A percentile compares a stretch with the other conserved stretches of the same genome.
Conservation (phyloP, 2,113 vertebrate genomes). For the Bombycilla garrulus region DNA sequence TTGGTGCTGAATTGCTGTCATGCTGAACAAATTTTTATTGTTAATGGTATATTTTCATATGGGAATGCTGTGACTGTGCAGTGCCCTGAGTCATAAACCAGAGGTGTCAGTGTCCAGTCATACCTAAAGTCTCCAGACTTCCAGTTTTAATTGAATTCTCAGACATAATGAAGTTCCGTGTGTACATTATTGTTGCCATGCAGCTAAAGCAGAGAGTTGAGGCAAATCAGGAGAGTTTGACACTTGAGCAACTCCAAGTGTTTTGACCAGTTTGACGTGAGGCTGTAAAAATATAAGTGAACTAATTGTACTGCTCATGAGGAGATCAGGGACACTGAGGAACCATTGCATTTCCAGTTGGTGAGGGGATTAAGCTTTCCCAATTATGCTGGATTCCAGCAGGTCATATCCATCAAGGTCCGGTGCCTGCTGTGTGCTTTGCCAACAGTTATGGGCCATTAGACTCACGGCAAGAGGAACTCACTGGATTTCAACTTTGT, state of each 20-base stretch:
- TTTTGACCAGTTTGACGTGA: not conserved
- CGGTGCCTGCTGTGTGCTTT: not conserved
- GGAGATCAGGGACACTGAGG: not conserved
- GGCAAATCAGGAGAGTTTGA: not conserved
- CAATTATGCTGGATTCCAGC: rapidly evolving
- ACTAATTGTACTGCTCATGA: not conserved
- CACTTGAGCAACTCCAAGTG: not conserved
- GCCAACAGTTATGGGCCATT: not conserved
- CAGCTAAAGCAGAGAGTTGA: not conserved
- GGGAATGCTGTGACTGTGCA: not conserved
- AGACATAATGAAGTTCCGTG: not conserved
- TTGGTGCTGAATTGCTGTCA: not conserved
- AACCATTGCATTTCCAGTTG: not conserved
- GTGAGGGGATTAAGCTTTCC: not conserved
- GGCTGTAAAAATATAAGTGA: not conserved
- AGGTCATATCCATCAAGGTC: not conserved
- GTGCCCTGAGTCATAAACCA: not conserved
- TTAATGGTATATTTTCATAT: not conserved
- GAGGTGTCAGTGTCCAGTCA: not conserved
- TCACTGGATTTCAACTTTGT: not conserved
- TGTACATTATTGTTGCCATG: not conserved
- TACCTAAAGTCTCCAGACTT: not conserved
- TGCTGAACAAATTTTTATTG: not conserved
- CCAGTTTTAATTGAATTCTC: not conserved
- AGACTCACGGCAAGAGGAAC: not conserved